These are phyloP conservation scores for Venustoraphidia nigricollis DNA, from an alignment of 2,888 invertebrate genomes.

Conservation along the genomic window DNA sequence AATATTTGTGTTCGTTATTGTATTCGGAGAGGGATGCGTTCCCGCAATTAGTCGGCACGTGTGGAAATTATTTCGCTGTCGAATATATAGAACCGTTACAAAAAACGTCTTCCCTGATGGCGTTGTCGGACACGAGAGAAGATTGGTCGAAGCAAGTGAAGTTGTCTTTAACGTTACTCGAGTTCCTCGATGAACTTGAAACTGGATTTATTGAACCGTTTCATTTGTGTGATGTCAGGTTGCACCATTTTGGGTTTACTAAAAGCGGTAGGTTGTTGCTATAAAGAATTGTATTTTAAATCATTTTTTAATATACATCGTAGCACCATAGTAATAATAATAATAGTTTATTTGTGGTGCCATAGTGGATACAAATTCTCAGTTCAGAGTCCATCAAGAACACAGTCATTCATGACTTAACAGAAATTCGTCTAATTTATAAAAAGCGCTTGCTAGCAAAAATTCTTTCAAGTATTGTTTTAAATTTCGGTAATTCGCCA, in stretches of 20 bases:
- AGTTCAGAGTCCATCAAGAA: too few relatives aligned
- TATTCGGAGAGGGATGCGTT: constrained; percentile 44
- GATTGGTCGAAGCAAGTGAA: constrained; percentile 41
- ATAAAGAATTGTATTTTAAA: too few relatives aligned
- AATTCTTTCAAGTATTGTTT: too few relatives aligned
- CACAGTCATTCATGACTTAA: too few relatives aligned
- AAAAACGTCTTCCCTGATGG: constrained; percentile 33
- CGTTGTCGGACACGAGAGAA: constrained; percentile 33
- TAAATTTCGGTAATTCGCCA: too few relatives aligned
- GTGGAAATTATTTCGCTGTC: constrained; percentile 49
- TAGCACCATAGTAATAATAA: too few relatives aligned
- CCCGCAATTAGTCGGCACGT: constrained; percentile 47
- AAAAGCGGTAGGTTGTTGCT: constrained; percentile 19
- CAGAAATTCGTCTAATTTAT: too few relatives aligned
- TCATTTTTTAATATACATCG: too few relatives aligned
- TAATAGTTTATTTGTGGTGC: too few relatives aligned
- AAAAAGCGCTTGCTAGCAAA: too few relatives aligned
- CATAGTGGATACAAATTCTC: too few relatives aligned
- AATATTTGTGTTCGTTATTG: constrained; percentile 43
- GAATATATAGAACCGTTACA: constrained; percentile 43
- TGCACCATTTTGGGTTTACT: constrained; percentile 46
- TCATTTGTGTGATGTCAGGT: constrained; percentile 51
- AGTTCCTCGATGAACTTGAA: constrained; percentile 42
- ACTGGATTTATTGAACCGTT: constrained; percentile 40
- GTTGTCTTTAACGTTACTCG: constrained; percentile 41